Percentiles rank a stretch among this genome's conserved stretches.
Evolutionary conservation across 2,888 invertebrate species (phyloP).

Genomic region (Pantelozetes paolii): DNA sequence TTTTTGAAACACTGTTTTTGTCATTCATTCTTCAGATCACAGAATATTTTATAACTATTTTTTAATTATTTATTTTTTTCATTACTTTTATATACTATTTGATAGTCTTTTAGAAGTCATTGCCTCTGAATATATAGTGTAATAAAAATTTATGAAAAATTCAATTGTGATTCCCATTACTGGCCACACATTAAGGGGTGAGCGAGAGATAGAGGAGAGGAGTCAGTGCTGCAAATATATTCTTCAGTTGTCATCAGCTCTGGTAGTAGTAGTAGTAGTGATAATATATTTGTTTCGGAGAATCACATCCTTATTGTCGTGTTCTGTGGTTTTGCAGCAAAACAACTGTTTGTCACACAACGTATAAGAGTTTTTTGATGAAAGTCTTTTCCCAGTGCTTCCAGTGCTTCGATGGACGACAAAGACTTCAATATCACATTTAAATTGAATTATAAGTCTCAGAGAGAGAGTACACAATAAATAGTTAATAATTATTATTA

Average conservation of each 20-base stretch:
- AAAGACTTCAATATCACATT: conserved; percentile 1
- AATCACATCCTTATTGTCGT: neutral
- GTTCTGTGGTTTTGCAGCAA: neutral
- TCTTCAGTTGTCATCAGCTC: neutral
- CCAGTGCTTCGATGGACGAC: neutral
- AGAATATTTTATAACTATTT: neutral
- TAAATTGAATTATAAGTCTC: neutral
- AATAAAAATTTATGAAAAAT: neutral
- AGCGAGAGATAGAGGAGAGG: too few relatives aligned
- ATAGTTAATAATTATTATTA: conserved; percentile 1
- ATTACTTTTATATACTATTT: neutral
- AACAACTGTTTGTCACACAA: neutral
- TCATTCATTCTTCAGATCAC: neutral
- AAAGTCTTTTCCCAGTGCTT: neutral
- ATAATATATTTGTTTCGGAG: neutral
- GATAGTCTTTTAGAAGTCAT: neutral
- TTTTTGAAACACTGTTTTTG: neutral
- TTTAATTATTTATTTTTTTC: neutral
- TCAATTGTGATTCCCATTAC: neutral
- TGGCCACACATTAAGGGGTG: neutral
- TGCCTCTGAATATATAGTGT: neutral
- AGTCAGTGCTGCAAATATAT: neutral
- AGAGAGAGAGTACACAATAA: neutral
- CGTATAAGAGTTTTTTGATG: too few relatives aligned
- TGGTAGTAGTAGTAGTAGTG: neutral